Evolutionary conservation across 2,888 invertebrate genomes (phyloP).

Genomic region (Aphodius sticticus): DNA sequence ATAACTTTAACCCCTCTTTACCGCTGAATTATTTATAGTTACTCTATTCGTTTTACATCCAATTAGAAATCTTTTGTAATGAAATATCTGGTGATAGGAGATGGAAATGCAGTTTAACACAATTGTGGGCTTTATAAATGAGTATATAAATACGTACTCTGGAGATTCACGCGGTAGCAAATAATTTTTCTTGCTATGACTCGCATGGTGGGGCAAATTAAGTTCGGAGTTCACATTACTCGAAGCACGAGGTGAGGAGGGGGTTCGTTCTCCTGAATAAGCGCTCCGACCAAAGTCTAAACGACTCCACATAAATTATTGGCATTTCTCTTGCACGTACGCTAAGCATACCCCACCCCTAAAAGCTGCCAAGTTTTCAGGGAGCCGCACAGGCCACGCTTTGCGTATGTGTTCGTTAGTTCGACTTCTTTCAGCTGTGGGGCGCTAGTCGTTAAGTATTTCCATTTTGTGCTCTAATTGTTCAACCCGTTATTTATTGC

Average conservation of each 20-base stretch:
- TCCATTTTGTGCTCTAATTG: conserved; percentile 52
- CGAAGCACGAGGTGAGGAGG: background rate
- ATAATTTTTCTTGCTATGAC: background rate
- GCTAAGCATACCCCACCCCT: conserved; percentile 29
- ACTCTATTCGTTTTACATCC: background rate
- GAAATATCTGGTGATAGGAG: background rate
- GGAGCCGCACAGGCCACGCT: background rate
- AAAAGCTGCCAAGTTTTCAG: background rate
- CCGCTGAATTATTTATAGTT: background rate
- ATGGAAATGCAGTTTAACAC: background rate
- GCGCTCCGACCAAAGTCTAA: conserved; percentile 35
- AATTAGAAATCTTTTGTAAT: background rate
- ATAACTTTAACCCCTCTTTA: background rate
- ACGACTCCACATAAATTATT: conserved; percentile 47
- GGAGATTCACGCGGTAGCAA: background rate
- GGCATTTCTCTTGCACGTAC: conserved; percentile 43
- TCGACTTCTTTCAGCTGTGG: background rate
- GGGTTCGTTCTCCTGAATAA: background rate
- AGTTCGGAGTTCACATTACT: background rate
- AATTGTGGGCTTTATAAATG: too few species aligned
- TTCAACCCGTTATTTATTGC: conserved; percentile 49
- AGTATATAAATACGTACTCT: background rate
- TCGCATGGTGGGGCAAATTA: background rate
- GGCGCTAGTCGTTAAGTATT: conserved; percentile 31
- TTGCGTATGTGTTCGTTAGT: conserved; percentile 4